phyloP scores from a whole-genome alignment of 2,888 invertebrate genomes.

The Epinotia brunnichana region DNA sequence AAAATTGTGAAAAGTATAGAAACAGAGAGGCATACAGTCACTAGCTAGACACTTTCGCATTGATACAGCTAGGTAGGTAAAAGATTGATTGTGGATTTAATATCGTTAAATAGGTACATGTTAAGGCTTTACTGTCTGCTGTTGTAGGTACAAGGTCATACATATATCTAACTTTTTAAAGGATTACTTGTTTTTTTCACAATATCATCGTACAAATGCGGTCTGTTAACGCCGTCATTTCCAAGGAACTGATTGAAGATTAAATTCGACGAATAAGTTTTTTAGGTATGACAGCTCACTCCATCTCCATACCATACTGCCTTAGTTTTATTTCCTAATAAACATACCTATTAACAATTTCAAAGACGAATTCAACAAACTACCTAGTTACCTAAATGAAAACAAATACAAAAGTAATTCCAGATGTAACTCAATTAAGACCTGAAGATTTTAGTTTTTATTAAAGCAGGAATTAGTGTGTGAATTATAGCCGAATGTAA shows the following conservation, averaged over 20 bases:
- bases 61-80: no score
- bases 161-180: no score
- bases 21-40: no score
- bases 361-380: not conserved
- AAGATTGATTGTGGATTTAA: no score
- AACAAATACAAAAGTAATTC: not conserved
- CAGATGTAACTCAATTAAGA: not conserved
- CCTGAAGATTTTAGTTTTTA: not conserved
- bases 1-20: no score
- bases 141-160: not conserved
- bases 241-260: conserved; percentile 31
- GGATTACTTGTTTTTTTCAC: not conserved
- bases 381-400: not conserved
- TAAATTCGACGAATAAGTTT: conserved; percentile 29
- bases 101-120: no score
- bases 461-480: not conserved
- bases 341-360: not conserved
- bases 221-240: conserved; percentile 18
- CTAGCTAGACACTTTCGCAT: no score
- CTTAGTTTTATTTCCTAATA: conserved; percentile 31
- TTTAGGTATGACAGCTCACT: not conserved
- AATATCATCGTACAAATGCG: not conserved
- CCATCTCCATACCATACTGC: no score
- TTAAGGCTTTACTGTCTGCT: no score
- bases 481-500: conserved; percentile 11